These are phyloP conservation scores for Meiosimyza platycephala DNA, from an alignment of 2,888 invertebrate genomes.

Conservation along the genomic window DNA sequence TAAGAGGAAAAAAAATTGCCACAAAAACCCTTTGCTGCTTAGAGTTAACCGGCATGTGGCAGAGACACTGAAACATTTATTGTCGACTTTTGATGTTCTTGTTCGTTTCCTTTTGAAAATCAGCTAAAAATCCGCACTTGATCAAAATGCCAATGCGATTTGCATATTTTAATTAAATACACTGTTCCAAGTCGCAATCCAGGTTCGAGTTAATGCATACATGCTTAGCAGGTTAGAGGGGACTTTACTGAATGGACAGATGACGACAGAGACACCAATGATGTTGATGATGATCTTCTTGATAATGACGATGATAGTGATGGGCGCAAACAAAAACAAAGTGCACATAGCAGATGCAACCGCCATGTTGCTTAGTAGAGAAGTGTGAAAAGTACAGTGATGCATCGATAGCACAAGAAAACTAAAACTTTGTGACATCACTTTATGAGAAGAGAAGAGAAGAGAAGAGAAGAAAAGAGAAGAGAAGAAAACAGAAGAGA, in stretches of 20 bases:
- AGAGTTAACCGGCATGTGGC: conserved; percentile 9
- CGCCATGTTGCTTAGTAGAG: too few species aligned
- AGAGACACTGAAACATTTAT: conserved; percentile 32
- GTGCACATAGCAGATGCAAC: too few species aligned
- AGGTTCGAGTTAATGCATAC: background rate
- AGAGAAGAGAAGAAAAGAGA: conserved; percentile 23
- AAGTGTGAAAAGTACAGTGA: conserved; percentile 21
- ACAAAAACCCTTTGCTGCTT: conserved; percentile 22
- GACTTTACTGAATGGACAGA: too few species aligned
- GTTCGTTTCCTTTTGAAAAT: conserved; percentile 30
- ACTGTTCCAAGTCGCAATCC: conserved; percentile 39
- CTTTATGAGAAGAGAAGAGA: conserved; percentile 20
- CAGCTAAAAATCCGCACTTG: conserved; percentile 55
- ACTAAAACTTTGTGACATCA: background rate
- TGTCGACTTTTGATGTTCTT: conserved; percentile 16
- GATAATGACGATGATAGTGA: too few species aligned
- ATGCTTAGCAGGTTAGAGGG: too few species aligned
- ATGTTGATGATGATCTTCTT: background rate
- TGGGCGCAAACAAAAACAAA: too few species aligned
- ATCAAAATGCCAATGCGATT: conserved; percentile 67
- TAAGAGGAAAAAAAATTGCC: conserved; percentile 8
- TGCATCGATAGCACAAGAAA: conserved; percentile 27
- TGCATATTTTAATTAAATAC: conserved; percentile 68
- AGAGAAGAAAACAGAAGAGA: conserved; percentile 22
- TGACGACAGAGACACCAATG: background rate